Evolutionary conservation across 2,113 vertebrate species (phyloP).

Genomic region (Progne subis): DNA sequence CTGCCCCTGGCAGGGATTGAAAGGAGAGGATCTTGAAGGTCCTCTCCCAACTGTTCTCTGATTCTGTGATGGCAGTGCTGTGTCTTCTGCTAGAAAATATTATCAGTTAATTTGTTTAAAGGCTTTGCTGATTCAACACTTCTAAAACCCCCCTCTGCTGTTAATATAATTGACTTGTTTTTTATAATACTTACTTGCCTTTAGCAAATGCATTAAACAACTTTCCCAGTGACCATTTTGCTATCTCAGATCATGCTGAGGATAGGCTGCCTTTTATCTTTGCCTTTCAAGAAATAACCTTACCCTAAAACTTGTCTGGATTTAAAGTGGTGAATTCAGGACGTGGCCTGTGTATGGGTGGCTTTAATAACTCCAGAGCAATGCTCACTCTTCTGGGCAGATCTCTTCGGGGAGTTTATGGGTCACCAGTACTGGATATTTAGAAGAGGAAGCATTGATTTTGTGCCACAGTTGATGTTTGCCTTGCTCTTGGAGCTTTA

Average conservation of each 20-base stretch:
- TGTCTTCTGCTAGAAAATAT: background rate
- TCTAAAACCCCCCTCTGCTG: background rate
- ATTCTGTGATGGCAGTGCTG: background rate
- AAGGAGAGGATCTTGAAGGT: background rate
- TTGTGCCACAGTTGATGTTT: background rate
- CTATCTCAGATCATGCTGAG: background rate
- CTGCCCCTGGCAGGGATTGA: too few relatives aligned
- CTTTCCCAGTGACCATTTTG: background rate
- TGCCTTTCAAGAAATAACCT: background rate
- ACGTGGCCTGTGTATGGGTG: background rate
- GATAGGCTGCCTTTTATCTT: background rate
- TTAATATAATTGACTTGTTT: background rate
- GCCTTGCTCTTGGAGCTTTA: constrained; percentile 8
- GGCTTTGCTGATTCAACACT: background rate
- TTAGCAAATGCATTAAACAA: background rate
- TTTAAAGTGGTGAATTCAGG: background rate
- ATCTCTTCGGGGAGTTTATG: background rate
- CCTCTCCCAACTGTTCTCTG: background rate
- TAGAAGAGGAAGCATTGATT: constrained; percentile 13
- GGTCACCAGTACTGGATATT: background rate
- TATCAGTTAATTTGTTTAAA: background rate
- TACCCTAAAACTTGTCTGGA: background rate
- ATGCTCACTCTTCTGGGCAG: background rate
- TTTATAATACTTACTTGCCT: background rate
- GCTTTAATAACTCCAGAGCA: background rate